Conservation (phyloP, 2,113 vertebrate species). For the Salvelinus alpinus region DNA sequence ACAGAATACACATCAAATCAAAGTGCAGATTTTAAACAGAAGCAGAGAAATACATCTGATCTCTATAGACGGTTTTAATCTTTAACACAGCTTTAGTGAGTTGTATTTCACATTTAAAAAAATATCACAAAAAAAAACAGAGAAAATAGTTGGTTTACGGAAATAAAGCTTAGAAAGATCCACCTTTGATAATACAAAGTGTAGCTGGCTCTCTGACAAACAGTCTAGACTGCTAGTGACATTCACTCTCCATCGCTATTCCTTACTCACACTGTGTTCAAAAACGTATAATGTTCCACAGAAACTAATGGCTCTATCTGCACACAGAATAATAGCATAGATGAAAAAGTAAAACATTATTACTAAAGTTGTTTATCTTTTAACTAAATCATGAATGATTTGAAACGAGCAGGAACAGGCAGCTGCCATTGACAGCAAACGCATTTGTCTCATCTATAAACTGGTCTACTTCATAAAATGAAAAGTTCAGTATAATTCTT, state of each 20-base stretch:
- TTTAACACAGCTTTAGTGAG: no score
- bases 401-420: not conserved
- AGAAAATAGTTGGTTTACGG: not conserved
- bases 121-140: not conserved
- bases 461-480: not conserved
- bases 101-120: no score
- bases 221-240: not conserved
- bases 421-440: not conserved
- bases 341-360: not conserved
- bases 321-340: no score
- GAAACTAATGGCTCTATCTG: no score
- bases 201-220: no score
- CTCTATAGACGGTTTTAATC: not conserved
- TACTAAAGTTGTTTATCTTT: not conserved
- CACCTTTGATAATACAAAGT: not conserved
- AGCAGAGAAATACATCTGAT: not conserved
- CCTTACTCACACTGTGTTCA: not conserved
- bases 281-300: not conserved
- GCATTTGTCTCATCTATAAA: not conserved
- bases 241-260: not conserved
- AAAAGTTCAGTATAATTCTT: slow-evolving; percentile 1
- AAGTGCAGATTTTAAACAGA: not conserved
- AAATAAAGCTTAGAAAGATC: not conserved
- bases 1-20: not conserved
- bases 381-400: not conserved